These are phyloP conservation scores for Lamellibrachia columna DNA, from an alignment of 2,888 invertebrate species.

Conservation along the genomic window DNA sequence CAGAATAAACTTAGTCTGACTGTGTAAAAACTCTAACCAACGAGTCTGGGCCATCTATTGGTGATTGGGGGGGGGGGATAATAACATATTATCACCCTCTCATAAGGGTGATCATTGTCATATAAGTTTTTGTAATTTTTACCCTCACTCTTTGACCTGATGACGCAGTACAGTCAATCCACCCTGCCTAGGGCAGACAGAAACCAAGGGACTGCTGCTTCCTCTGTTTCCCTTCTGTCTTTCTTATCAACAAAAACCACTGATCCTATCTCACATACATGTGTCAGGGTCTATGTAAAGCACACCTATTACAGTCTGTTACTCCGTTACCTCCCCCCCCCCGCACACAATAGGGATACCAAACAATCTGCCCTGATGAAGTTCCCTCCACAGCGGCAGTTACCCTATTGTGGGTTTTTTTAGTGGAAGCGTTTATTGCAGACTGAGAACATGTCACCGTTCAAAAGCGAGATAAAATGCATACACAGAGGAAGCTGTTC, in stretches of 20 bases:
- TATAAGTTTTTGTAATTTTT: neutral
- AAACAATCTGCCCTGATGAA: neutral
- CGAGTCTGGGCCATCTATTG: no score
- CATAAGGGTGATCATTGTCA: neutral
- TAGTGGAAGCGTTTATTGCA: neutral
- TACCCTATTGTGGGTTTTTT: neutral
- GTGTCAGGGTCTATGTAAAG: neutral
- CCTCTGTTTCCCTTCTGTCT: neutral
- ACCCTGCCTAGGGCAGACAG: neutral
- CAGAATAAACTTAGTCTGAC: no score
- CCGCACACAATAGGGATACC: neutral
- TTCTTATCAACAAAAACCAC: neutral
- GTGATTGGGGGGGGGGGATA: neutral
- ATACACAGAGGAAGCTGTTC: neutral
- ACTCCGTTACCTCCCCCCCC: neutral
- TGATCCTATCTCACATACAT: neutral
- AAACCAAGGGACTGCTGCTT: neutral
- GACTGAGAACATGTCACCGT: neutral
- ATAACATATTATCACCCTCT: neutral
- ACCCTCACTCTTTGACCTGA: neutral
- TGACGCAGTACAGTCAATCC: no score
- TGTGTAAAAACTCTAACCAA: no score
- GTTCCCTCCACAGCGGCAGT: neutral
- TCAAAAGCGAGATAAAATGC: neutral
- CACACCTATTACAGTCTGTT: neutral